These are phyloP conservation scores for Callinectes sapidus DNA, from an alignment of 2,888 invertebrate genomes.

Conservation along the genomic window DNA sequence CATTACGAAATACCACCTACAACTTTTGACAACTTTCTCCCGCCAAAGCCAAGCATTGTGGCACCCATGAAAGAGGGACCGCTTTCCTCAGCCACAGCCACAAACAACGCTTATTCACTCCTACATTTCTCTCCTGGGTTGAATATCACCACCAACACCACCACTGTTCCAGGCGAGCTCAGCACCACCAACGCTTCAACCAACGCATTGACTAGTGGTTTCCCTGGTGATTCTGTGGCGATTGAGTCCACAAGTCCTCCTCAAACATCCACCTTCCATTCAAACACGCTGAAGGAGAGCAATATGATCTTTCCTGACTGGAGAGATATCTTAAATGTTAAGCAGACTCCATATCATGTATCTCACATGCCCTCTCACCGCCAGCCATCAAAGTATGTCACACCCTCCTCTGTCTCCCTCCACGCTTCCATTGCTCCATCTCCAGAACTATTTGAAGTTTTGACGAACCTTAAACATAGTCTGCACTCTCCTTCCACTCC, in stretches of 20 bases:
- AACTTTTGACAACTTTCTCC: background rate
- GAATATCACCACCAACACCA: background rate
- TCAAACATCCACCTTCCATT: background rate
- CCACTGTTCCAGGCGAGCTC: background rate
- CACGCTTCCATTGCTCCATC: background rate
- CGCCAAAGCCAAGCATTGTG: background rate
- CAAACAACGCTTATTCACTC: background rate
- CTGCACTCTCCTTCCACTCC: background rate
- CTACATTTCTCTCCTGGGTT: background rate
- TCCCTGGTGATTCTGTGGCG: background rate
- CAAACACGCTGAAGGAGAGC: background rate
- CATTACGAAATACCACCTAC: background rate
- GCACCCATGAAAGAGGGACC: background rate
- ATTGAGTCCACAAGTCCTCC: background rate
- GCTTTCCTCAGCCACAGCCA: background rate
- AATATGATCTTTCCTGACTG: background rate
- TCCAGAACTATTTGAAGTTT: background rate
- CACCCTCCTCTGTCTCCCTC: background rate
- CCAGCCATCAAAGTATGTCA: background rate
- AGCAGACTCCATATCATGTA: background rate
- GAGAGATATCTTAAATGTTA: background rate
- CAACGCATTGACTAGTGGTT: background rate
- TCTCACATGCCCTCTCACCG: background rate
- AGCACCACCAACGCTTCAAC: background rate
- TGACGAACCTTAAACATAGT: background rate